Percentiles rank a stretch among this genome's conserved stretches.
These are phyloP conservation scores for Ophioderma brevispina DNA, from an alignment of 35 echinoderm and acorn worm genomes.

Conservation along the genomic window DNA sequence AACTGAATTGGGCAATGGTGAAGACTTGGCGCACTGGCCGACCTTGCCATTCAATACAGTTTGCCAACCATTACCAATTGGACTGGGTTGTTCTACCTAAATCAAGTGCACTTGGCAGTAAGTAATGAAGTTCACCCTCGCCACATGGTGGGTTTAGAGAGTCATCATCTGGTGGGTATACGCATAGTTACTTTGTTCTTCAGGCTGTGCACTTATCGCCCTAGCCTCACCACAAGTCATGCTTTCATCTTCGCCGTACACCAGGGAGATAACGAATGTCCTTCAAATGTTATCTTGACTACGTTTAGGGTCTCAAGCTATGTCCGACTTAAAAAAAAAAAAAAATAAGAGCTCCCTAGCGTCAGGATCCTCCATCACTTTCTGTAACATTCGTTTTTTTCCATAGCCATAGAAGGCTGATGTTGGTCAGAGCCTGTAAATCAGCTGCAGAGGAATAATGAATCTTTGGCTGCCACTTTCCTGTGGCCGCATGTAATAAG, in stretches of 20 bases:
- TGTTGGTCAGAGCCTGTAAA: conserved; percentile 38
- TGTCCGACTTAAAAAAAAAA: not conserved
- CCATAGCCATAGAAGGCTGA: conserved; percentile 18
- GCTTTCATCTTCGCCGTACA: conserved; percentile 37
- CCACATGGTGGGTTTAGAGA: conserved; percentile 31
- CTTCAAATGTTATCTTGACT: conserved; percentile 31
- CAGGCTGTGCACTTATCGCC: conserved; percentile 43
- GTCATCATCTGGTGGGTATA: conserved; percentile 44
- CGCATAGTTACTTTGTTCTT: conserved; percentile 35
- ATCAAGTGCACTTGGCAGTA: not conserved
- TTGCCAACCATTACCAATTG: conserved; percentile 42
- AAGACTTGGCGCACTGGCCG: not conserved
- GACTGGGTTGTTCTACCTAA: conserved; percentile 34
- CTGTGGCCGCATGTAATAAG: not conserved
- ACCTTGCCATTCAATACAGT: not conserved
- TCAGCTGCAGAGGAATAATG: conserved; percentile 43
- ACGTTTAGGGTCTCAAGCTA: not conserved
- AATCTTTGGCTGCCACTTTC: conserved; percentile 27
- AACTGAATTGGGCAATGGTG: not conserved
- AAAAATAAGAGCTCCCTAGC: conserved; percentile 11
- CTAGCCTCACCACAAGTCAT: conserved; percentile 17
- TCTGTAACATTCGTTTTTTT: conserved; percentile 37
- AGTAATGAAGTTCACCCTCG: conserved; percentile 31
- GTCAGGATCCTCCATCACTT: conserved; percentile 3
- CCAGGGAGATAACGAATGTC: conserved; percentile 27